Evolutionary conservation across 2,797 vertebrate genomes (phyloP).

Genomic region (Premnoplex brunnescens): DNA sequence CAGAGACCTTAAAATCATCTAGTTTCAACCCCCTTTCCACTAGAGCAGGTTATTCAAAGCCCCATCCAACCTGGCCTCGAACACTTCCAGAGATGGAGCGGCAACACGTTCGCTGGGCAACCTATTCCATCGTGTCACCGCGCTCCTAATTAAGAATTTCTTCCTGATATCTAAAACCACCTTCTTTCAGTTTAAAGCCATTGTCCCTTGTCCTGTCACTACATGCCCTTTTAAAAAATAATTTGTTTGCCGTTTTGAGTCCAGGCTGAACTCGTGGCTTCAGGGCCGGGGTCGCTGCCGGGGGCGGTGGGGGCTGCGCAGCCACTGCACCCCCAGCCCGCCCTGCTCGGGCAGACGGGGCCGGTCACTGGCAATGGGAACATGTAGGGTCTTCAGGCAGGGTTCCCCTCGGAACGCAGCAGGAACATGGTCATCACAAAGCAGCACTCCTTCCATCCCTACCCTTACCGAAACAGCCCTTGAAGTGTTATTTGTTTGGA

Average conservation of each 20-base stretch:
- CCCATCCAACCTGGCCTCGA: neutral
- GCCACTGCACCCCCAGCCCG: neutral
- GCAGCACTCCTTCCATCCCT: neutral
- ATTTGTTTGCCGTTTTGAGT: neutral
- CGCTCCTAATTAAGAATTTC: neutral
- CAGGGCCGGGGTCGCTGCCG: neutral
- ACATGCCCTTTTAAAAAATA: neutral
- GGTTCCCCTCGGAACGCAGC: too few relatives aligned
- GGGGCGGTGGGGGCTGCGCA: fast-evolving
- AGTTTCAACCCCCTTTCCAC: neutral
- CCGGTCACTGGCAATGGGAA: neutral
- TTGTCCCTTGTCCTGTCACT: neutral
- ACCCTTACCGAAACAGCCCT: neutral
- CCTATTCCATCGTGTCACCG: neutral
- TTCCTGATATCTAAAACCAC: neutral
- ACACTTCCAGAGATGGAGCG: too few relatives aligned
- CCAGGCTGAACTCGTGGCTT: neutral
- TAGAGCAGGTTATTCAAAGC: neutral
- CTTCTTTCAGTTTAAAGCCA: neutral
- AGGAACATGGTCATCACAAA: neutral
- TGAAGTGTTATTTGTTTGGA: fast-evolving
- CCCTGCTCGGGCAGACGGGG: neutral
- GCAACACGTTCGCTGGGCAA: neutral
- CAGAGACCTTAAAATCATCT: neutral
- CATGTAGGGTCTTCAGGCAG: too few relatives aligned